These are phyloP conservation scores for Heliconius cydno DNA, from an alignment of 2,888 invertebrate genomes.

Conservation along the genomic window DNA sequence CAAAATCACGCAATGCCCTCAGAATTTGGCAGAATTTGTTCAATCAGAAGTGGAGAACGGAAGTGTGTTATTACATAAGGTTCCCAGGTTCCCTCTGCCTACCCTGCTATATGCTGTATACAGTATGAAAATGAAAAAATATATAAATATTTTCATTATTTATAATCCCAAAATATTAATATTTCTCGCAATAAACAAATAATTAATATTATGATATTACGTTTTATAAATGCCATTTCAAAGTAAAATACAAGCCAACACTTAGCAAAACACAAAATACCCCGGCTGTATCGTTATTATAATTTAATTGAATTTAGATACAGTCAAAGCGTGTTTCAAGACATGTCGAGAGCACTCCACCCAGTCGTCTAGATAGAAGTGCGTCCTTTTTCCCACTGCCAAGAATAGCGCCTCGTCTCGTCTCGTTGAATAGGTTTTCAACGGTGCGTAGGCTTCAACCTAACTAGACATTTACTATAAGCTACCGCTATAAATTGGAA, in stretches of 20 bases:
- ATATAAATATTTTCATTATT: not conserved
- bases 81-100: too few relatives aligned
- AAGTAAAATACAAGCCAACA: conserved; percentile 3
- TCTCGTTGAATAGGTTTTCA: conserved; percentile 28
- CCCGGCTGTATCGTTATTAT: conserved; percentile 5
- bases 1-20: too few relatives aligned
- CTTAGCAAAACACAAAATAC: conserved; percentile 7
- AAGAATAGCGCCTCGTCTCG: conserved; percentile 31
- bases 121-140: too few relatives aligned
- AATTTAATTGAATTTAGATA: conserved; percentile 31
- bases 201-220: not conserved
- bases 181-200: not conserved
- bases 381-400: conserved; percentile 31
- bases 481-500: conserved; percentile 1
- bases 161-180: not conserved
- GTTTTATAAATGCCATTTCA: not conserved
- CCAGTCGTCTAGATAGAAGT: conserved; percentile 35
- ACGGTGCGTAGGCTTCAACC: conserved; percentile 24
- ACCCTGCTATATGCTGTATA: too few relatives aligned
- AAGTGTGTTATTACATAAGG: too few relatives aligned
- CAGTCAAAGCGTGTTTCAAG: conserved; percentile 28
- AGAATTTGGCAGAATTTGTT: too few relatives aligned
- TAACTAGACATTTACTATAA: conserved; percentile 1
- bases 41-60: too few relatives aligned
- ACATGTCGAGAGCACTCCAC: conserved; percentile 26